Base-by-base conservation (phyloP, 2,888 invertebrate genomes). In the Lasioglossum figueresi region DNA sequence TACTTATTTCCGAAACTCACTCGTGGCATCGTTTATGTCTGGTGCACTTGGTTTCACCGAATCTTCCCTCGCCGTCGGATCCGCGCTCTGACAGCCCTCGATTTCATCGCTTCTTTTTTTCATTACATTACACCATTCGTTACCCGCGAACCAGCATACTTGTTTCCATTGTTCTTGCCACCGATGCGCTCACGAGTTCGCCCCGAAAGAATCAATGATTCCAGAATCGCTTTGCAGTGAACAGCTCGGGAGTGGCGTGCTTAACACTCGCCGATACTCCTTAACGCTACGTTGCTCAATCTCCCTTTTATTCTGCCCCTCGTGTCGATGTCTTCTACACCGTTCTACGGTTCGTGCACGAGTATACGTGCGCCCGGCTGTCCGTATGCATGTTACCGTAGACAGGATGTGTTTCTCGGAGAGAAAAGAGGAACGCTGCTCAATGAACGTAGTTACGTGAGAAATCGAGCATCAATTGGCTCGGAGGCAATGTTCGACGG, bases 231-330 rank as follows among this genome's bases (percentile, higher is more conserved):
- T 79, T 79, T 76, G 79, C n/a, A 56, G 80, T 72, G 83, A 80
- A 87, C 79, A 83, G 83, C 83, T 83, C 81, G 76, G 76, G 75
- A 86, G 83, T 80, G 71, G 77, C 82, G 76, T 68, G 80, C 83
- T 81, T 83, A 80, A 72, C 80, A 81, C 79, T 86, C 66, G 77
- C 76, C 86, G 79, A 86, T 87, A 86, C 83, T 85, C 63, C 80
- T 86, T 74, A 78, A 86, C 80, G 83, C 83, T 83, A 76, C 83
- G 78, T 77, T 79, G 82, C 83, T 78, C 83, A 59, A 78, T 52
- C 52, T 37, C 86, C 71, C 76, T 80, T 84, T 86, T 82, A 76
- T 82, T 79, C 86, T 75, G 71, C 56, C 14, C 37, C 81, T 14
- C 45, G 37, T 70, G 48, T 68, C 85, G 79, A 79, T 86, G 76